Conservation (phyloP, 2,113 vertebrate genomes). For the Proterorhinus semilunaris region DNA sequence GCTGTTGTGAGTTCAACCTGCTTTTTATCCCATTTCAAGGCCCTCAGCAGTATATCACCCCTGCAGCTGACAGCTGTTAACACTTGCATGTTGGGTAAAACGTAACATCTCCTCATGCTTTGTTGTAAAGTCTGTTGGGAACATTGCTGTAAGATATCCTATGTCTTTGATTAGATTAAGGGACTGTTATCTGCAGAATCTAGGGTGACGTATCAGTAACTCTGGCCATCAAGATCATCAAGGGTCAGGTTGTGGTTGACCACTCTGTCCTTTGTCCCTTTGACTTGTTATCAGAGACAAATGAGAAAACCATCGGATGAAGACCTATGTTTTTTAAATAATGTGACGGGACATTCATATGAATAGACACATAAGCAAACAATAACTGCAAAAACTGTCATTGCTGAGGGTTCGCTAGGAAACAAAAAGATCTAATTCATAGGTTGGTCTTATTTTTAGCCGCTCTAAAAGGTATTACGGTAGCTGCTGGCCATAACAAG, state of each 20-base stretch:
- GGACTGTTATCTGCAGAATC: slow-evolving; percentile 51
- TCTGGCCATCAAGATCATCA: slow-evolving; percentile 24
- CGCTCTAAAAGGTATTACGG: slow-evolving; percentile 61
- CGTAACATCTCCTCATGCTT: slow-evolving; percentile 32
- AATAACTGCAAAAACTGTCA: slow-evolving; percentile 17
- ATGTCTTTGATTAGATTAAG: slow-evolving; percentile 55
- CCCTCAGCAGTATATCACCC: slow-evolving; percentile 42
- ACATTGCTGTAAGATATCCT: slow-evolving; percentile 27
- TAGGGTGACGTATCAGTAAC: slow-evolving; percentile 39
- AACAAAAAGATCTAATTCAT: slow-evolving; percentile 35
- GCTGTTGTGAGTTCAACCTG: slow-evolving; percentile 2
- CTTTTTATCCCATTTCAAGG: slow-evolving; percentile 30
- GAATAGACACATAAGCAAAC: slow-evolving; percentile 18
- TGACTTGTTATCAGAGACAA: slow-evolving; percentile 9
- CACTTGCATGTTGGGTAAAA: slow-evolving; percentile 41
- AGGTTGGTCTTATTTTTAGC: slow-evolving; percentile 59
- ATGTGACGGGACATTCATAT: slow-evolving; percentile 12
- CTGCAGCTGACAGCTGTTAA: slow-evolving; percentile 66
- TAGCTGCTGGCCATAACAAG: slow-evolving; percentile 48
- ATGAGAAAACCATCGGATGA: background rate
- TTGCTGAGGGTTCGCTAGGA: slow-evolving; percentile 17
- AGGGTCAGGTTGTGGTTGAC: slow-evolving; percentile 19
- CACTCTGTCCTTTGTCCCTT: slow-evolving; percentile 18
- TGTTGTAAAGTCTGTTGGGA: slow-evolving; percentile 1
- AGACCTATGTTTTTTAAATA: slow-evolving; percentile 33